A percentile compares a stretch with the other conserved stretches of the same genome.
phyloP scores from a whole-genome alignment of 2,888 invertebrate species.

The Miltochrista miniata region DNA sequence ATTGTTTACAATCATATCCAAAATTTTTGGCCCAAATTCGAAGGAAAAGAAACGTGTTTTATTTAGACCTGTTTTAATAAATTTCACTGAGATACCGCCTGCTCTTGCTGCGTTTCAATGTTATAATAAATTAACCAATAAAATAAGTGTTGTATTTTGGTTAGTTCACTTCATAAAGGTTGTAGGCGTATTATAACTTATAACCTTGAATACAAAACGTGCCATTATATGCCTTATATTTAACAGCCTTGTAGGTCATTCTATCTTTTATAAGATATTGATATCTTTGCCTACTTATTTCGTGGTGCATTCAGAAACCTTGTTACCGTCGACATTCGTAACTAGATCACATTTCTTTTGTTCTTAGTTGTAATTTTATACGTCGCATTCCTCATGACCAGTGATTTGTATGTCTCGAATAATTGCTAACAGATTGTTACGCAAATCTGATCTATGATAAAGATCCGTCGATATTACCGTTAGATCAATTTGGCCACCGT shows the following conservation, averaged over 20 bases:
- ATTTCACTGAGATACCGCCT: conserved; percentile 37
- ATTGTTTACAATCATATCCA: not conserved
- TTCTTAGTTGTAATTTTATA: conserved; percentile 51
- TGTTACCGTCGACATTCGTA: conserved; percentile 36
- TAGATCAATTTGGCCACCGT: conserved; percentile 79
- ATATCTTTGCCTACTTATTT: conserved; percentile 27
- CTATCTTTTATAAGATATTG: conserved; percentile 29
- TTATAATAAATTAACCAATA: conserved; percentile 39
- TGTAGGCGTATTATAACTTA: conserved; percentile 43
- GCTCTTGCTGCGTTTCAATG: conserved; percentile 38
- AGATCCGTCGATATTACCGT: conserved; percentile 70
- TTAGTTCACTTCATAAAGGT: conserved; percentile 43
- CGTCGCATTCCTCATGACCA: conserved; percentile 59
- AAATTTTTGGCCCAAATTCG: conserved; percentile 2
- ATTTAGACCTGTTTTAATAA: conserved; percentile 16
- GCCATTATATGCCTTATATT: conserved; percentile 38
- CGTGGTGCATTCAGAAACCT: conserved; percentile 20
- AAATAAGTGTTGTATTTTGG: conserved; percentile 43
- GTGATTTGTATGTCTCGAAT: conserved; percentile 57
- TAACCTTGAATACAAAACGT: conserved; percentile 48
- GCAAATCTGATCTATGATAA: conserved; percentile 82
- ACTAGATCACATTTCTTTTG: conserved; percentile 42
- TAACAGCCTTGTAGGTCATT: conserved; percentile 34
- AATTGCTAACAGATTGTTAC: conserved; percentile 79
- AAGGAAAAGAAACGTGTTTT: not conserved